Evolutionary conservation across 2,113 vertebrate genomes (phyloP).

Genomic region (Marmota flaviventris): DNA sequence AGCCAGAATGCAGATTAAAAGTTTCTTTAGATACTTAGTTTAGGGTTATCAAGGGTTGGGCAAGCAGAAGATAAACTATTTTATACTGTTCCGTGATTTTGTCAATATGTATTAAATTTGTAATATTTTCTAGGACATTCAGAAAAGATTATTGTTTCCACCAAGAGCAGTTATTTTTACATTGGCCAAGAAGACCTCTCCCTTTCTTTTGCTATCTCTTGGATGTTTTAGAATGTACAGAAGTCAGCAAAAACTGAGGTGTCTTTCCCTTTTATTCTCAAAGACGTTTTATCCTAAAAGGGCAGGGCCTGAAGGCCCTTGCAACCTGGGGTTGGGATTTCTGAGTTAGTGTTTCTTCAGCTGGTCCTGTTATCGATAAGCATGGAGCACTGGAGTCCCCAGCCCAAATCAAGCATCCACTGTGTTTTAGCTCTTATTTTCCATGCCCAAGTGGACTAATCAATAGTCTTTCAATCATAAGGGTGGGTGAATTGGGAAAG

Average conservation of each 20-base stretch:
- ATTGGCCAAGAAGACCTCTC: background rate
- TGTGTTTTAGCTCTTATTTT: slow-evolving; percentile 16
- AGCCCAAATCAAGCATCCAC: background rate
- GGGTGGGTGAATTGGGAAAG: background rate
- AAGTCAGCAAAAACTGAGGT: slow-evolving; percentile 47
- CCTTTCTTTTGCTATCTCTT: slow-evolving; percentile 30
- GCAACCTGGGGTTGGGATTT: background rate
- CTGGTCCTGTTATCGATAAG: slow-evolving; percentile 33
- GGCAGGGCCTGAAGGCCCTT: background rate
- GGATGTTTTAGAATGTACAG: slow-evolving; percentile 24
- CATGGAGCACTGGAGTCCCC: background rate
- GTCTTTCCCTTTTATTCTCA: slow-evolving; percentile 59
- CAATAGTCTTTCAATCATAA: background rate
- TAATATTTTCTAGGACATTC: slow-evolving; percentile 52
- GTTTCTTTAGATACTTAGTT: background rate
- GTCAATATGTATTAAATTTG: slow-evolving; percentile 12
- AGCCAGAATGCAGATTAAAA: slow-evolving; percentile 7
- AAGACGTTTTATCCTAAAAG: background rate
- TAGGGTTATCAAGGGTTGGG: background rate
- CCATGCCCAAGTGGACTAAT: background rate
- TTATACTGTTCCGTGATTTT: background rate
- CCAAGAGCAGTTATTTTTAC: slow-evolving; percentile 27
- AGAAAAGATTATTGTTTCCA: slow-evolving; percentile 38
- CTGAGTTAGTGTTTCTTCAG: slow-evolving; percentile 68
- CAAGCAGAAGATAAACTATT: slow-evolving; percentile 13